A percentile compares a stretch with the other conserved stretches of the same genome.
These are phyloP conservation scores for Helostoma temminkii DNA, from an alignment of 2,797 vertebrate genomes.

Conservation along the genomic window DNA sequence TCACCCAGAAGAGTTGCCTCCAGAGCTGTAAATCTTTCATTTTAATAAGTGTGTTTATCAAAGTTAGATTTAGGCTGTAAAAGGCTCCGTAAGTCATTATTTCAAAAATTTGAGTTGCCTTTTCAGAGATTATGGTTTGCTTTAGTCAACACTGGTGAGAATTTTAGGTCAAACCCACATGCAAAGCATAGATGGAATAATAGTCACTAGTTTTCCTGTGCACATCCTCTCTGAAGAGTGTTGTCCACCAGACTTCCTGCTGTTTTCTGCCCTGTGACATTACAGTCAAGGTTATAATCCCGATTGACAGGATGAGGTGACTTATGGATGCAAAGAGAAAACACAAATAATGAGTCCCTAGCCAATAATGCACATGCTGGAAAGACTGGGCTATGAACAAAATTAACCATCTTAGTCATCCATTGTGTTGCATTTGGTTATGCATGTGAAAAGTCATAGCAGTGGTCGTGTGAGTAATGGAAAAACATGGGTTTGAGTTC, in stretches of 20 bases:
- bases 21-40: slow-evolving; percentile 21
- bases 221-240: slow-evolving; percentile 72
- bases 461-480: not conserved
- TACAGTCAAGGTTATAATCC: slow-evolving; percentile 42
- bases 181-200: slow-evolving; percentile 41
- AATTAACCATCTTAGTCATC: not conserved
- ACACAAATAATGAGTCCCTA: slow-evolving; percentile 5
- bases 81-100: slow-evolving; percentile 16
- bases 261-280: slow-evolving; percentile 66
- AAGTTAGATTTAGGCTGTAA: slow-evolving; percentile 1
- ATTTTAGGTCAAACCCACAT: slow-evolving; percentile 40
- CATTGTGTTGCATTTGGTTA: not conserved
- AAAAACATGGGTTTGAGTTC: not conserved
- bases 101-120: slow-evolving; percentile 15
- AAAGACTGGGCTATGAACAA: not conserved
- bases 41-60: slow-evolving; percentile 44
- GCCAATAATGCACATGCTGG: not conserved
- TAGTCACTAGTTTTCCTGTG: slow-evolving; percentile 45
- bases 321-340: slow-evolving; percentile 24
- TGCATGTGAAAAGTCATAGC: not conserved
- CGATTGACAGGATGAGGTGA: slow-evolving; percentile 44
- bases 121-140: slow-evolving; percentile 5
- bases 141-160: slow-evolving; percentile 37
- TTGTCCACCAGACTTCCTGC: slow-evolving; percentile 52
- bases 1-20: slow-evolving; percentile 33